Base-by-base conservation (phyloP, 2,113 vertebrate species). In the Argyrosomus japonicus region DNA sequence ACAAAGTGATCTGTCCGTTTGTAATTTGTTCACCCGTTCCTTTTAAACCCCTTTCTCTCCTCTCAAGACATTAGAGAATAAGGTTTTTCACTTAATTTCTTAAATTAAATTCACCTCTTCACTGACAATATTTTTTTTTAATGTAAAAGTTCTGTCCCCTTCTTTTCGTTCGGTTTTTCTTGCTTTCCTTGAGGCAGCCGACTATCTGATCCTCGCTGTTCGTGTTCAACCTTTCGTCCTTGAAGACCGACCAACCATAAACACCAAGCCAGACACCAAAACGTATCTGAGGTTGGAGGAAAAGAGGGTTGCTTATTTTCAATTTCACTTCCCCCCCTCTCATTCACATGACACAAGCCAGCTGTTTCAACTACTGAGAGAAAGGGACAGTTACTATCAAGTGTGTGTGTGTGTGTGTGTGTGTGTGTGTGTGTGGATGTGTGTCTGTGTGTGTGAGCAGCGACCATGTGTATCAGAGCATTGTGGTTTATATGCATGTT, bases 331-430 rank as follows among this genome's bases (percentile, higher is more conserved):
- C 54, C 74, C 75, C 64, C 78, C 48, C 60, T 81, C 82, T 75
- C 68, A 43, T 63, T 87, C 89, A 91, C 85, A 74, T 75, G 87
- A 91, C 82, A 89, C 83, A 79, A 89, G 79, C 81, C 87, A 90
- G 83, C 81, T 87, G 82, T 79, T 90, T 85, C 83, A 77, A 82
- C 82, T 77, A 74, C 80, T 82, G 84, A 88, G 84, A 87, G 86
- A 86, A 82, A 83, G 81, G 83, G 87, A 84, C 83, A 86, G 83
- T 63, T 77, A 85, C 71, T 50, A 86, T 65, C 23, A 54, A 77
- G 79, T 77, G 54, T 79, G 68, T 75, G 27, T 77, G 32, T 61
- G 63, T 63, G 23, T 68, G 45, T 45, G 67, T 40, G 14, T 77
- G 51, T 75, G 45, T 57, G 21, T 56, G 65, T 77, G 40, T 73